Conservation (phyloP, 2,888 invertebrate genomes). For the Microdon myrmicae region DNA sequence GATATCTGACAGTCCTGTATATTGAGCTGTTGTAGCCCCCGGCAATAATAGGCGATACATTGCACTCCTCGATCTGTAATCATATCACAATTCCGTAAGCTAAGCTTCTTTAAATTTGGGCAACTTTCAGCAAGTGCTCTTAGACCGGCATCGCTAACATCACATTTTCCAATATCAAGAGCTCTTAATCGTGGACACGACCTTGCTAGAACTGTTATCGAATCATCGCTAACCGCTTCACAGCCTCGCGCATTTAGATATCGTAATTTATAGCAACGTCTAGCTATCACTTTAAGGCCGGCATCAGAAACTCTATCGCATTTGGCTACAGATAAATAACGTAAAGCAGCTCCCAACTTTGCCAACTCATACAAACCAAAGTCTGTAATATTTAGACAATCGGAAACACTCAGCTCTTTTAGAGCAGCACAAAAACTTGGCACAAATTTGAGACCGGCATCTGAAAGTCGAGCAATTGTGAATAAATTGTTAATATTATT, state of each 20-base stretch:
- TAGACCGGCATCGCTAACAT: slow-evolving; percentile 89
- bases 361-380: slow-evolving; percentile 91
- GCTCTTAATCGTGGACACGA: slow-evolving; percentile 88
- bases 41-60: slow-evolving; percentile 88
- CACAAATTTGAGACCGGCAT: slow-evolving; percentile 90
- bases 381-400: slow-evolving; percentile 89
- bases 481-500: background rate
- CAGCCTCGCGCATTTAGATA: slow-evolving; percentile 93
- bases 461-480: slow-evolving; percentile 68
- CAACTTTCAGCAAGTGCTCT: slow-evolving; percentile 88
- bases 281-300: slow-evolving; percentile 85
- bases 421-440: slow-evolving; percentile 87
- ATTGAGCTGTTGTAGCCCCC: slow-evolving; percentile 89
- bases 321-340: slow-evolving; percentile 93
- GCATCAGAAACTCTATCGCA: slow-evolving; percentile 93
- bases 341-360: slow-evolving; percentile 85
- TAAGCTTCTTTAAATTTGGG: slow-evolving; percentile 89
- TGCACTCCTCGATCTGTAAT: slow-evolving; percentile 90
- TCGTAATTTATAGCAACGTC: slow-evolving; percentile 86
- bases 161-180: slow-evolving; percentile 91
- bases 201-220: slow-evolving; percentile 85
- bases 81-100: slow-evolving; percentile 89
- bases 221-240: slow-evolving; percentile 93
- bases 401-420: slow-evolving; percentile 89
- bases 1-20: slow-evolving; percentile 94